Evolutionary conservation across 2,113 vertebrate genomes (phyloP).

Genomic region (Cairina moschata): DNA sequence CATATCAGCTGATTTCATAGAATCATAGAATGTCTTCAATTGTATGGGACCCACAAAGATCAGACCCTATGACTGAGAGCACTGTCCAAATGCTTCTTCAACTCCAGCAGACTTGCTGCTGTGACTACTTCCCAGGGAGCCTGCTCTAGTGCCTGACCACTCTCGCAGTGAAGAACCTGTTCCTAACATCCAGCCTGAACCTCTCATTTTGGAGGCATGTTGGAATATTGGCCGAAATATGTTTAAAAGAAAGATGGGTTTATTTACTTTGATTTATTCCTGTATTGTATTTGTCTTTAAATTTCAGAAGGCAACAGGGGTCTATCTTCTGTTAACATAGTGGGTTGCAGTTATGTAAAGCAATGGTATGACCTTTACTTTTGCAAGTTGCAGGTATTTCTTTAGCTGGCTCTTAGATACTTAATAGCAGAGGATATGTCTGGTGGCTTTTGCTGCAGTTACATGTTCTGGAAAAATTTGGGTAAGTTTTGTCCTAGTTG

Average conservation of each 20-base stretch:
- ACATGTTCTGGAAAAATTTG: background rate
- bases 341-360: background rate
- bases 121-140: too few relatives aligned
- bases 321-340: background rate
- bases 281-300: background rate
- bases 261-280: background rate
- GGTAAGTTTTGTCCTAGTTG: background rate
- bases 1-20: background rate
- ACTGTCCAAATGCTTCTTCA: too few relatives aligned
- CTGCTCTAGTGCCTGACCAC: too few relatives aligned
- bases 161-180: too few relatives aligned
- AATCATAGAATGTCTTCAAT: too few relatives aligned
- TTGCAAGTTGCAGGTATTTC: background rate
- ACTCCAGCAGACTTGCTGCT: too few relatives aligned
- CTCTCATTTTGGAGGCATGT: background rate
- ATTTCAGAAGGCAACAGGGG: background rate
- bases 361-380: background rate
- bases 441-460: background rate
- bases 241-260: background rate
- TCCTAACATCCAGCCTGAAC: too few relatives aligned
- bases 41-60: too few relatives aligned
- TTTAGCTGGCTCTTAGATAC: background rate
- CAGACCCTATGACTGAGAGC: too few relatives aligned
- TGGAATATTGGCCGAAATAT: background rate
- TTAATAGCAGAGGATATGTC: background rate